A percentile compares a stretch with the other conserved stretches of the same genome.
Conservation (phyloP, 2,797 vertebrate species). For the Choloepus didactylus region DNA sequence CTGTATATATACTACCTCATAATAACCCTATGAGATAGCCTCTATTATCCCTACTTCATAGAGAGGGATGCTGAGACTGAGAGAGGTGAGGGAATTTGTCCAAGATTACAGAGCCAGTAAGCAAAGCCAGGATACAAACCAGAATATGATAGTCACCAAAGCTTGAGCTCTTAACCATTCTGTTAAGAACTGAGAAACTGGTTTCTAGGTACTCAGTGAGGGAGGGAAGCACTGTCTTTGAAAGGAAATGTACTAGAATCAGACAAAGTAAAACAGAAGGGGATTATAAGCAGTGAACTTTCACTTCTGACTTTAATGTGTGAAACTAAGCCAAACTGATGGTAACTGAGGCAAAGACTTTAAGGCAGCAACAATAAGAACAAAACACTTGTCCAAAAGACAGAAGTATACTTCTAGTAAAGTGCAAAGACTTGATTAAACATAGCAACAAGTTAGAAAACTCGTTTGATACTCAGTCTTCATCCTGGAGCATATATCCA, state of each 20-base stretch:
- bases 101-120: background rate
- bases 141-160: background rate
- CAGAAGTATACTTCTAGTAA: background rate
- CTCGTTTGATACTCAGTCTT: background rate
- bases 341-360: slow-evolving; percentile 25
- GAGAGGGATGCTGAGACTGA: slow-evolving; percentile 8
- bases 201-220: background rate
- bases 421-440: slow-evolving; percentile 24
- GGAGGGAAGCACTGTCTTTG: background rate
- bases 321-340: slow-evolving; percentile 41
- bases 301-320: slow-evolving; percentile 21
- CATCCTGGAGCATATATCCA: slow-evolving; percentile 7
- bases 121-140: background rate
- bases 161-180: background rate
- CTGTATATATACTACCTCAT: background rate
- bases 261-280: slow-evolving; percentile 1
- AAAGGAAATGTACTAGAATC: slow-evolving; percentile 39
- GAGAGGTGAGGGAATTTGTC: background rate
- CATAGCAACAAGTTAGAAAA: slow-evolving; percentile 37
- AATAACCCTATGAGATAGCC: background rate
- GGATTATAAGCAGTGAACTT: slow-evolving; percentile 5
- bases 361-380: background rate
- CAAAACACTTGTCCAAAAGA: slow-evolving; percentile 54
- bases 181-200: slow-evolving; percentile 39
- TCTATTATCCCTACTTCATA: slow-evolving; percentile 6